phyloP scores from a whole-genome alignment of 2,113 vertebrate genomes.

The Hippocampus mohnikei region DNA sequence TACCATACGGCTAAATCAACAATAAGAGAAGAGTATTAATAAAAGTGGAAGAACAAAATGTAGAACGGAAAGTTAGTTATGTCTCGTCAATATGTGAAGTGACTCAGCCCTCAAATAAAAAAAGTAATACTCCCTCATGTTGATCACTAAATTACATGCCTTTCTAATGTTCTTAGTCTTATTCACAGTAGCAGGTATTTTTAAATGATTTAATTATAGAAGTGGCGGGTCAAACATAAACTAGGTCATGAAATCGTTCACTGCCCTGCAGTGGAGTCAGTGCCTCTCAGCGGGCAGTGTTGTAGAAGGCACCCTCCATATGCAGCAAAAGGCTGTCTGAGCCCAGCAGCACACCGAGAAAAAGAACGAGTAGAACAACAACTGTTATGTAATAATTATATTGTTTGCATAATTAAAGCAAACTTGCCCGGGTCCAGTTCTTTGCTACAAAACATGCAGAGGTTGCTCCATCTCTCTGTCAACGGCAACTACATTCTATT shows the following conservation, averaged over 20 bases:
- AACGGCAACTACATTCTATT: neutral
- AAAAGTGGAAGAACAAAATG: neutral
- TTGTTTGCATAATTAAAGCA: neutral
- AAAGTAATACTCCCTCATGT: neutral
- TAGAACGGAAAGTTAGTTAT: neutral
- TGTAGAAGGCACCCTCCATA: conserved; percentile 16
- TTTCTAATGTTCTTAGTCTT: neutral
- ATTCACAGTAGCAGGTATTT: neutral
- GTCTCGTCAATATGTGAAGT: neutral
- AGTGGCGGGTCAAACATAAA: conserved; percentile 40
- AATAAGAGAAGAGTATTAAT: too few species aligned
- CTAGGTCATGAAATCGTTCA: conserved; percentile 38
- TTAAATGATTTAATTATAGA: neutral
- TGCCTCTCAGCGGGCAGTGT: conserved; percentile 16
- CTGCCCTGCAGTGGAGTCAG: conserved; percentile 18
- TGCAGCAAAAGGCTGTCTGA: conserved; percentile 13
- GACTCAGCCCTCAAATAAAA: neutral
- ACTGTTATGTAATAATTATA: conserved; percentile 30
- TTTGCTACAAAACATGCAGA: conserved; percentile 6
- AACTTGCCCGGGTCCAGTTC: conserved; percentile 1
- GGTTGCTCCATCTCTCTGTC: neutral
- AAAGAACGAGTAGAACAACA: conserved; percentile 10
- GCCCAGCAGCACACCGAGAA: conserved; percentile 7
- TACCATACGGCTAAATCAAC: too few species aligned
- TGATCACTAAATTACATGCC: neutral